Evolutionary conservation across 2,888 invertebrate species (phyloP).

Genomic region (Eupeodes luniger): DNA sequence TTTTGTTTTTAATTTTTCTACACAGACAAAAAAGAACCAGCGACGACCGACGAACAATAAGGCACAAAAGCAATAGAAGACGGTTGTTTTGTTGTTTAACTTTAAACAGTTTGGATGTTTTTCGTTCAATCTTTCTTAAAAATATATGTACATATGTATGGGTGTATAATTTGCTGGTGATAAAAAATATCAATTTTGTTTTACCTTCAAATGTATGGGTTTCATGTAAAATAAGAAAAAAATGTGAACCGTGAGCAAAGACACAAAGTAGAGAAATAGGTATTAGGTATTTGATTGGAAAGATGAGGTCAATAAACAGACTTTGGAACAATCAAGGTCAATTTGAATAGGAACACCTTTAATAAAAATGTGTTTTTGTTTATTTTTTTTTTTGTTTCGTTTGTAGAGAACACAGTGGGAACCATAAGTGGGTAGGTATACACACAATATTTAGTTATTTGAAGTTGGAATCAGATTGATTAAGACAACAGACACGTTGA

Average conservation of each 20-base stretch:
- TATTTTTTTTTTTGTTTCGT: background rate
- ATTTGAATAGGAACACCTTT: conserved; percentile 9
- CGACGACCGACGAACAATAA: background rate
- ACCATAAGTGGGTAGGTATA: background rate
- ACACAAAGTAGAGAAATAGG: conserved; percentile 7
- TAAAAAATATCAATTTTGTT: conserved; percentile 22
- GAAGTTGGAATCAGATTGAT: background rate
- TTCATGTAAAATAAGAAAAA: conserved; percentile 9
- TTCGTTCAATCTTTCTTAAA: conserved; percentile 15
- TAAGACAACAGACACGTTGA: too few relatives aligned
- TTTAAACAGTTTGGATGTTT: conserved; percentile 6
- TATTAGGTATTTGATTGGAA: conserved; percentile 28
- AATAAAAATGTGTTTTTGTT: background rate
- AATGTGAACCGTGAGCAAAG: conserved; percentile 20
- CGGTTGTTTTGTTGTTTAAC: background rate
- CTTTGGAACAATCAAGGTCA: conserved; percentile 63
- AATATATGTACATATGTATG: background rate
- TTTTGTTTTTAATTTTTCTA: background rate
- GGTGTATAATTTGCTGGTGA: conserved; percentile 22
- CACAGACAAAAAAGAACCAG: conserved; percentile 1
- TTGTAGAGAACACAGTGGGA: background rate
- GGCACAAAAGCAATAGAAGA: conserved; percentile 35
- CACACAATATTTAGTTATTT: background rate
- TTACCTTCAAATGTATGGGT: conserved; percentile 29
- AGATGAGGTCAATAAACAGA: conserved; percentile 73